Base-by-base conservation (phyloP, 2,888 invertebrate genomes). In the Andrena trimmerana region DNA sequence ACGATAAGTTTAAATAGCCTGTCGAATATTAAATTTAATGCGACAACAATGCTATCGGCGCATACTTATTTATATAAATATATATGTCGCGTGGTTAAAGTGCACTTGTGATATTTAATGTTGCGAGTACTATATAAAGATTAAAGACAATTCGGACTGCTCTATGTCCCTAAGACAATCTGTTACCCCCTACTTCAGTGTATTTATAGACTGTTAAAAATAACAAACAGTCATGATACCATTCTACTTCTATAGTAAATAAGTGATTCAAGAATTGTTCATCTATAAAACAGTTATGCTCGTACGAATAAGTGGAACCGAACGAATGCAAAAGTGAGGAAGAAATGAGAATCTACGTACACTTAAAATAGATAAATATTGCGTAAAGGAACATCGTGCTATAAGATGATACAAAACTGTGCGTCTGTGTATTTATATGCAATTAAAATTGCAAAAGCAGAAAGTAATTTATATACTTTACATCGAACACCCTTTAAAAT, bases 151-250 rank as follows among this genome's bases (percentile, higher is more conserved):
- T 83, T 68, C 67, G 65, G 20, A 62, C 57, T 67, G 33, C 36
- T 67, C 68, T 63, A 65, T 70, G 66, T 60, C 70, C 59, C 69
- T 75, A 72, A 83, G 59, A 71, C 85, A 71, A 86, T 82, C 71
- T 66, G 65, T 86, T 79, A 57, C 68, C 71, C 78, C 84, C 74
- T 59, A 59, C 76, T 76, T 76, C 50, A 66, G 10, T 70, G 63
- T 84, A 84, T 81, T 86, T 84, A 86, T 84, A 84, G 84, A 62
- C 54, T 73, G 78, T 78, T 83, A 83, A 81, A 86, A 83, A 87
- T 87, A 88, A 84, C 74, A 79, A 65, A 75, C 75, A 76, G 33
- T 73, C 48, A n/a, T 63, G 68, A 82, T 79, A 71, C 69, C 67
- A 66, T 82, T 74, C 67, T 81, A 59, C 57, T 29, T 74, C 60